Evolutionary conservation across 92 coral and sea anemone species (phyloP).

Genomic region (Zoanthus sansibaricus): DNA sequence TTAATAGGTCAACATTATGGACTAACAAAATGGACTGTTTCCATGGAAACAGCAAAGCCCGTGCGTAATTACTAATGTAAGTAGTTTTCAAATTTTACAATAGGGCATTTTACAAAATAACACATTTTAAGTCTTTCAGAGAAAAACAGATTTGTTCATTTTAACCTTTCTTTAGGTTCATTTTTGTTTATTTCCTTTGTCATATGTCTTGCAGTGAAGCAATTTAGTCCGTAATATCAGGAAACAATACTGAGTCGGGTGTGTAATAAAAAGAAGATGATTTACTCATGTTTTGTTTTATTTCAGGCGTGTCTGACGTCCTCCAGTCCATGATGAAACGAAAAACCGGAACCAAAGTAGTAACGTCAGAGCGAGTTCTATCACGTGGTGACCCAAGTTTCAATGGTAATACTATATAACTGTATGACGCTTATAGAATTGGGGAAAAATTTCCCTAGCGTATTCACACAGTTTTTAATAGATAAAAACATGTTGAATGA

Average conservation of each 20-base stretch:
- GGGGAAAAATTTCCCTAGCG: not conserved
- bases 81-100: too few relatives aligned
- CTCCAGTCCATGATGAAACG: conserved; percentile 82
- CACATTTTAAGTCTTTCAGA: too few relatives aligned
- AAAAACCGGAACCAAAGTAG: conserved; percentile 79
- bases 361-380: conserved; percentile 74
- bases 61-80: too few relatives aligned
- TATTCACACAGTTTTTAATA: not conserved
- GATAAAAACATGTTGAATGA: too few relatives aligned
- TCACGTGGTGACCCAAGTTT: conserved; percentile 88
- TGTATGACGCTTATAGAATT: too few relatives aligned
- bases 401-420: conserved; percentile 56
- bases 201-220: not conserved
- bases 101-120: too few relatives aligned
- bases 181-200: too few relatives aligned
- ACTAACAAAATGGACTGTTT: too few relatives aligned
- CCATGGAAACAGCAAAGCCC: too few relatives aligned
- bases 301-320: conserved; percentile 70
- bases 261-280: not conserved
- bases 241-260: not conserved
- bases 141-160: too few relatives aligned
- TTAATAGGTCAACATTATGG: too few relatives aligned
- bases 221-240: not conserved
- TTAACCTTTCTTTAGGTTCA: too few relatives aligned
- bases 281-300: not conserved